Evolutionary conservation across 2,797 vertebrate genomes (phyloP).

Genomic region (Acrossocheilus wenchowensis): DNA sequence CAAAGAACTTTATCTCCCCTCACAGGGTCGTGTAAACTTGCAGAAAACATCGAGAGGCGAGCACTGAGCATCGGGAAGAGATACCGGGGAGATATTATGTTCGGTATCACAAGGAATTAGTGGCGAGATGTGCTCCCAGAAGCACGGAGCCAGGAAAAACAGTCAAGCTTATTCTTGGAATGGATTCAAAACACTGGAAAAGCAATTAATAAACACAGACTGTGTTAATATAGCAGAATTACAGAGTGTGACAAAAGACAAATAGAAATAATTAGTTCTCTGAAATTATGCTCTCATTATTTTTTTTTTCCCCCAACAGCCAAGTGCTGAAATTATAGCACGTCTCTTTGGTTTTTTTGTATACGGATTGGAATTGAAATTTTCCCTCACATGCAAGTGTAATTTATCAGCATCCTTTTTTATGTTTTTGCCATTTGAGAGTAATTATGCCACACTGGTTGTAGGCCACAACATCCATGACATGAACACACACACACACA

Average conservation of each 20-base stretch:
- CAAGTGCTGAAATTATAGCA: constrained; percentile 80
- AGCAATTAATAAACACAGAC: constrained; percentile 99
- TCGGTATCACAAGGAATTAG: constrained; percentile 84
- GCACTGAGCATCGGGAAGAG: constrained; percentile 83
- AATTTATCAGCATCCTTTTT: constrained; percentile 83
- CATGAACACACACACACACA: constrained; percentile 68
- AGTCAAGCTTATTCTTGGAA: constrained; percentile 96
- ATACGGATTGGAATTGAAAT: constrained; percentile 71
- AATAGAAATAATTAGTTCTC: constrained; percentile 99
- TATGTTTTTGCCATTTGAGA: constrained; percentile 75
- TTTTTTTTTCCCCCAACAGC: constrained; percentile 78
- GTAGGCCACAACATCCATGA: constrained; percentile 74
- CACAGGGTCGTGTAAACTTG: constrained; percentile 95
- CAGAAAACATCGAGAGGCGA: constrained; percentile 89
- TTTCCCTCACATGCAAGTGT: constrained; percentile 60
- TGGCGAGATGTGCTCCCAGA: constrained; percentile 88
- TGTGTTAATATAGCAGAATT: constrained; percentile 99
- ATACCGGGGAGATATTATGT: constrained; percentile 79
- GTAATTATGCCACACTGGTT: constrained; percentile 80
- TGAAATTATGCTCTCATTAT: constrained; percentile 99
- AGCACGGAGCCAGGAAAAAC: constrained; percentile 90
- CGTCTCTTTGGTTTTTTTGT: constrained; percentile 48
- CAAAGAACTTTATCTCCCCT: constrained; percentile 99
- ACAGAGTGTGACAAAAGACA: constrained; percentile 99
- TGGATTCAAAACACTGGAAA: constrained; percentile 98